Conservation (phyloP, 1,140 invertebrate species). For the Drosophila bocki region DNA sequence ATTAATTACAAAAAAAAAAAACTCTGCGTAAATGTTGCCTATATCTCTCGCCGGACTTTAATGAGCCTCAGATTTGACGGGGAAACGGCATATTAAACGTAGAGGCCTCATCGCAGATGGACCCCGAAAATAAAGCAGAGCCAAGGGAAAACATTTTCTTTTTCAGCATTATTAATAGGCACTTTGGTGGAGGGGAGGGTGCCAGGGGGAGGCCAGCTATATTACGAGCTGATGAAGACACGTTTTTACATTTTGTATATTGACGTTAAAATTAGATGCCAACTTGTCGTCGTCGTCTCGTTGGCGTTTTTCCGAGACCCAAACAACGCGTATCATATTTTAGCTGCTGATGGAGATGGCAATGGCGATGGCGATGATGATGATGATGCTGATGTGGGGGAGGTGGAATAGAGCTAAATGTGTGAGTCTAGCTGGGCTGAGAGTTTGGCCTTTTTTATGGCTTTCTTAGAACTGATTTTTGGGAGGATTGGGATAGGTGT, state of each 20-base stretch:
- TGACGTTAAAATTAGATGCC: constrained; percentile 83
- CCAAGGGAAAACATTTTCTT: constrained; percentile 51
- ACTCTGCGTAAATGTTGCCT: constrained; percentile 29
- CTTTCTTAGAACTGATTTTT: not conserved
- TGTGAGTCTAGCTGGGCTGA: constrained; percentile 9
- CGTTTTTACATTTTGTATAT: constrained; percentile 81
- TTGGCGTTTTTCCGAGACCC: constrained; percentile 24
- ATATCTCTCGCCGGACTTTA: constrained; percentile 61
- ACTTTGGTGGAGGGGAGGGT: constrained; percentile 40
- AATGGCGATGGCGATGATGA: constrained; percentile 37
- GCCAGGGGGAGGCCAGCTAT: constrained; percentile 12
- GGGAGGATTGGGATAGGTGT: not conserved
- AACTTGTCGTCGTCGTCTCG: constrained; percentile 68
- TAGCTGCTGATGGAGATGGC: constrained; percentile 57
- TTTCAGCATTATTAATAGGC: constrained; percentile 78
- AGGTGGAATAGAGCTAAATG: constrained; percentile 30
- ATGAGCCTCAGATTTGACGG: constrained; percentile 76
- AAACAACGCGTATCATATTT: constrained; percentile 82
- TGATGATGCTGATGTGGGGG: constrained; percentile 50
- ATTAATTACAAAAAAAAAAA: constrained; percentile 63
- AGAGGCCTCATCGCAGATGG: constrained; percentile 48
- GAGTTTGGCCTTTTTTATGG: not conserved
- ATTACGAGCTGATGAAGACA: constrained; percentile 80
- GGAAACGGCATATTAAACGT: constrained; percentile 79
- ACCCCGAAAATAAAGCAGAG: constrained; percentile 78